These are phyloP conservation scores for Liposcelis brunnea DNA, from an alignment of 2,888 invertebrate genomes.

Conservation along the genomic window DNA sequence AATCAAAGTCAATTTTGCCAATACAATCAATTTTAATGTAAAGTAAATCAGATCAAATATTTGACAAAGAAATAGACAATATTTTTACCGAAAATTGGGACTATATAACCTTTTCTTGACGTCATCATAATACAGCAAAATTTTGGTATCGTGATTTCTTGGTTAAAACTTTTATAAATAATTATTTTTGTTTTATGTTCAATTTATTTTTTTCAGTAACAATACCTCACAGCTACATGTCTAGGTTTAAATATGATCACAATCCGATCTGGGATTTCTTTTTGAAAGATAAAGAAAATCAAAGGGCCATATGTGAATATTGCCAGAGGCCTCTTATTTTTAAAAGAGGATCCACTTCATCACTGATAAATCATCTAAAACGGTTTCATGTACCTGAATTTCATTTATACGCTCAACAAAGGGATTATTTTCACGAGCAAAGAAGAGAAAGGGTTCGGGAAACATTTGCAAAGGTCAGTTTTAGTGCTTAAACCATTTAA, in stretches of 20 bases:
- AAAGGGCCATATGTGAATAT: neutral
- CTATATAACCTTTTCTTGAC: too few species aligned
- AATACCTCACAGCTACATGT: neutral
- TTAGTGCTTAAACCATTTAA: too few species aligned
- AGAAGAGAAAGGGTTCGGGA: too few species aligned
- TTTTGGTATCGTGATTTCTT: too few species aligned
- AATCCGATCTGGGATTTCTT: slow-evolving; percentile 3
- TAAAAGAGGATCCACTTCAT: neutral
- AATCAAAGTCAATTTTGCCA: too few species aligned
- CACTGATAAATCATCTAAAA: neutral
- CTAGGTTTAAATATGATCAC: neutral
- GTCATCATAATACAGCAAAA: too few species aligned
- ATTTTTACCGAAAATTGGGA: too few species aligned
- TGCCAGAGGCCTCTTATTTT: neutral
- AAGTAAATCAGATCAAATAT: too few species aligned
- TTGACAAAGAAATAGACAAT: too few species aligned
- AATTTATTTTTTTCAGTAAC: neutral
- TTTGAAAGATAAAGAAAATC: slow-evolving; percentile 1
- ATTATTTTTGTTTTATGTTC: neutral
- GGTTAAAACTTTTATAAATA: too few species aligned
- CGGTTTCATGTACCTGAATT: slow-evolving; percentile 1
- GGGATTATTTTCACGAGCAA: neutral
- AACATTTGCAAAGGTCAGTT: too few species aligned
- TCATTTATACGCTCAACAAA: slow-evolving; percentile 1
- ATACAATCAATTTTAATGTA: too few species aligned